These are phyloP conservation scores for Eilema sororculum DNA, from an alignment of 2,888 invertebrate species.

Conservation along the genomic window DNA sequence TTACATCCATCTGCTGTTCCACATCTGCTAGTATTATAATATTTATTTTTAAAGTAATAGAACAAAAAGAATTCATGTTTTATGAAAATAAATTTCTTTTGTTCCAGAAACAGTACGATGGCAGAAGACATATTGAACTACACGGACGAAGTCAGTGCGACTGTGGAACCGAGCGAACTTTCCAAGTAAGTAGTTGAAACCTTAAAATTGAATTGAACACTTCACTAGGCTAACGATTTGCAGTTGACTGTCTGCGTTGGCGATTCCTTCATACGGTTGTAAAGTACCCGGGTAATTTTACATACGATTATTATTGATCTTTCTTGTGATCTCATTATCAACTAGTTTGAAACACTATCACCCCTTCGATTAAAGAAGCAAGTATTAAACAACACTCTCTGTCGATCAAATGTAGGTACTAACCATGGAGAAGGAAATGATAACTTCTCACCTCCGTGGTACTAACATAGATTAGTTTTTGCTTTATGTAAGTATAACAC, in stretches of 20 bases:
- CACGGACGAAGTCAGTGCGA: constrained; percentile 59
- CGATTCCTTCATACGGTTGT: neutral
- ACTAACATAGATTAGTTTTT: too few relatives aligned
- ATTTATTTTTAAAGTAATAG: neutral
- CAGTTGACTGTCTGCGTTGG: neutral
- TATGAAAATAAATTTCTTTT: constrained; percentile 33
- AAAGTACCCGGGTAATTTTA: neutral
- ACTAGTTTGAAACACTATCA: too few relatives aligned
- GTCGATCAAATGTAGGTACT: too few relatives aligned
- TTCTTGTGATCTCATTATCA: too few relatives aligned
- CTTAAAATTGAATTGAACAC: neutral
- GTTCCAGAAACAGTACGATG: constrained; percentile 65
- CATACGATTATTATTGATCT: too few relatives aligned
- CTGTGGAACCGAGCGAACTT: constrained; percentile 65
- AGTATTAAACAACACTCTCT: too few relatives aligned
- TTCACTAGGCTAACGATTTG: neutral
- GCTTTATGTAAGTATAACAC: neutral
- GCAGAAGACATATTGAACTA: constrained; percentile 63
- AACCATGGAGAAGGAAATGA: too few relatives aligned
- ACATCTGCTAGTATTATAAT: too few relatives aligned
- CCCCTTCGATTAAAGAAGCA: too few relatives aligned
- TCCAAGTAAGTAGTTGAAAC: constrained; percentile 63
- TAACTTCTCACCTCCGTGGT: too few relatives aligned
- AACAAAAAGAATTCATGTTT: neutral
- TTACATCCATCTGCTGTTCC: too few relatives aligned